phyloP scores from a whole-genome alignment of 2,797 vertebrate genomes.

The Sebastes ruberrimus region DNA sequence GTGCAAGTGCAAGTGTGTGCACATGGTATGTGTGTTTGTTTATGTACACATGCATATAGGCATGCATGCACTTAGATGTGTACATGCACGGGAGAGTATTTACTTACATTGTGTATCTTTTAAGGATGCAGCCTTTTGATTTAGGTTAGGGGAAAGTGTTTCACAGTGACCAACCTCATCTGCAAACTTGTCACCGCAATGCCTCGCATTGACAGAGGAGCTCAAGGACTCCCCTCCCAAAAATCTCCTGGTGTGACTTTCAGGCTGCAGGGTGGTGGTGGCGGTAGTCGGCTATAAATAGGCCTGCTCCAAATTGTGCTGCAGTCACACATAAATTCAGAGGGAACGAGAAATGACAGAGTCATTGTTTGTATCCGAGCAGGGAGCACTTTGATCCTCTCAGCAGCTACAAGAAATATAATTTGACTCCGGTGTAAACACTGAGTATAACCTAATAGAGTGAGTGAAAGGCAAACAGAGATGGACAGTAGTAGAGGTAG shows the following conservation, averaged over 20 bases:
- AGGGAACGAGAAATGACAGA: slow-evolving; percentile 48
- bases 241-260: slow-evolving; percentile 78
- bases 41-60: neutral
- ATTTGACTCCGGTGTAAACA: neutral
- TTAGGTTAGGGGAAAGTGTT: slow-evolving; percentile 48
- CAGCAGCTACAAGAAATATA: neutral
- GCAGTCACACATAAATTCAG: slow-evolving; percentile 72
- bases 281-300: slow-evolving; percentile 75
- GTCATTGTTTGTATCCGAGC: slow-evolving; percentile 42
- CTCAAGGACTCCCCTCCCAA: slow-evolving; percentile 71
- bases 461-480: neutral
- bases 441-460: neutral
- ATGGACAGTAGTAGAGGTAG: neutral
- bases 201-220: slow-evolving; percentile 63
- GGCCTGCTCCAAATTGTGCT: slow-evolving; percentile 70
- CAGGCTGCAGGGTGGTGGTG: slow-evolving; percentile 65
- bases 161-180: slow-evolving; percentile 70
- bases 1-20: slow-evolving; percentile 17
- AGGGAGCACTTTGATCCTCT: slow-evolving; percentile 8
- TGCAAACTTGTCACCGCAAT: slow-evolving; percentile 76
- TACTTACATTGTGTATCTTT: slow-evolving; percentile 16
- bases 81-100: neutral
- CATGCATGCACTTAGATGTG: neutral
- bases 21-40: neutral
- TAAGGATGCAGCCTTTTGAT: slow-evolving; percentile 17